Percentiles rank a stretch among this genome's conserved stretches.
Evolutionary conservation across 2,888 invertebrate species (phyloP).

Genomic region (Nymphalis urticae): DNA sequence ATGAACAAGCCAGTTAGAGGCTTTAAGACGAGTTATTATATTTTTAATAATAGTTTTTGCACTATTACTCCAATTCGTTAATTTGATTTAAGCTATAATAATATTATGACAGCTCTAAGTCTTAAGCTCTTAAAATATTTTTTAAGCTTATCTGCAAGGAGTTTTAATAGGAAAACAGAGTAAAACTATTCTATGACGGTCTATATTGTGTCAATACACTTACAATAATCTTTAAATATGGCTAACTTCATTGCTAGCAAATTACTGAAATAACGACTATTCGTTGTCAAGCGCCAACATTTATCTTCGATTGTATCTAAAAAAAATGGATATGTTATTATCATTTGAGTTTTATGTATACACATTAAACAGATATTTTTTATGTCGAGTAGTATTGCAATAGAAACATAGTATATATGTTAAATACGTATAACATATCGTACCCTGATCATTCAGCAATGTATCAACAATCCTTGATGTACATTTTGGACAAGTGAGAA

Average conservation of each 20-base stretch:
- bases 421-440: too few species aligned
- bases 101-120: not conserved
- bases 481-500: conserved; percentile 13
- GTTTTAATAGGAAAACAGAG: too few species aligned
- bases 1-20: too few species aligned
- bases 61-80: not conserved
- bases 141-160: too few species aligned
- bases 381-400: too few species aligned
- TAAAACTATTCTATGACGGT: too few species aligned
- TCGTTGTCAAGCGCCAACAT: conserved; percentile 48
- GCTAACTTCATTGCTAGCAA: conserved; percentile 53
- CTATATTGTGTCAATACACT: conserved; percentile 30
- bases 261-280: conserved; percentile 59
- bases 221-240: conserved; percentile 55
- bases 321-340: not conserved
- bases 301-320: conserved; percentile 45
- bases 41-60: too few species aligned
- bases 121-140: too few species aligned
- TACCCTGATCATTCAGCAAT: not conserved
- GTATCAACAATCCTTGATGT: not conserved
- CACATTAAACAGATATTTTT: too few species aligned
- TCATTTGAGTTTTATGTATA: not conserved
- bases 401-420: not conserved
- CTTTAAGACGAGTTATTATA: too few species aligned
- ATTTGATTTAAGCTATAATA: not conserved